Evolutionary conservation across 2,113 vertebrate genomes (phyloP).

Genomic region (Trogon melanurus): DNA sequence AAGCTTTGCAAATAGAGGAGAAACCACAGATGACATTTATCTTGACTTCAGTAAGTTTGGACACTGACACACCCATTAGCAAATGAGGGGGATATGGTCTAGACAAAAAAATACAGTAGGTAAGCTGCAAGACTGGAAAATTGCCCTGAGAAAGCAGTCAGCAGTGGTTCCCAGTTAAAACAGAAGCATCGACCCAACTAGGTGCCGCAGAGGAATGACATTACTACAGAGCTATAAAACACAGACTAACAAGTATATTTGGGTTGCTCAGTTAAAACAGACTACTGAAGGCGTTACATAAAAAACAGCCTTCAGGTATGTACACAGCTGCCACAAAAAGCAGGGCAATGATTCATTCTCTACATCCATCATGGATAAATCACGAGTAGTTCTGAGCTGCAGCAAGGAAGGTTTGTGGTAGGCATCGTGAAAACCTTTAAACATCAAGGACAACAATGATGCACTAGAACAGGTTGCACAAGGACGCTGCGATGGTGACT

Average conservation of each 20-base stretch:
- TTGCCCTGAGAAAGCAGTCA: neutral
- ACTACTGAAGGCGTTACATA: neutral
- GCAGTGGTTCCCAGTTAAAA: neutral
- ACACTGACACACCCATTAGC: neutral
- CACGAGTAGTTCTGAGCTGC: neutral
- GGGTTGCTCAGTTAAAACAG: neutral
- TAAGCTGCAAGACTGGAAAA: neutral
- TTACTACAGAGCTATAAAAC: neutral
- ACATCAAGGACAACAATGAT: neutral
- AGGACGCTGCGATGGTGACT: neutral
- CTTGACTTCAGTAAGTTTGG: neutral
- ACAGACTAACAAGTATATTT: neutral
- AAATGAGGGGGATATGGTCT: neutral
- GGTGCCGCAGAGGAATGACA: neutral
- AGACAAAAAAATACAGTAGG: neutral
- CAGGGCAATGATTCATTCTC: neutral
- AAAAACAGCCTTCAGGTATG: neutral
- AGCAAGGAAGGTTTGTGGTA: neutral
- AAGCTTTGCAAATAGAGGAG: constrained; percentile 19
- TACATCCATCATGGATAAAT: neutral
- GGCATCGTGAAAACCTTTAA: neutral
- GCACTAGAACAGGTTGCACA: neutral
- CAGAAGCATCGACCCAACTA: neutral
- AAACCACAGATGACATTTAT: constrained; percentile 38
- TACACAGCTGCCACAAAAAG: neutral